Percentiles rank a stretch among this genome's conserved stretches.
Conservation (phyloP, 2,797 vertebrate species). For the Melanotaenia trifasciata region DNA sequence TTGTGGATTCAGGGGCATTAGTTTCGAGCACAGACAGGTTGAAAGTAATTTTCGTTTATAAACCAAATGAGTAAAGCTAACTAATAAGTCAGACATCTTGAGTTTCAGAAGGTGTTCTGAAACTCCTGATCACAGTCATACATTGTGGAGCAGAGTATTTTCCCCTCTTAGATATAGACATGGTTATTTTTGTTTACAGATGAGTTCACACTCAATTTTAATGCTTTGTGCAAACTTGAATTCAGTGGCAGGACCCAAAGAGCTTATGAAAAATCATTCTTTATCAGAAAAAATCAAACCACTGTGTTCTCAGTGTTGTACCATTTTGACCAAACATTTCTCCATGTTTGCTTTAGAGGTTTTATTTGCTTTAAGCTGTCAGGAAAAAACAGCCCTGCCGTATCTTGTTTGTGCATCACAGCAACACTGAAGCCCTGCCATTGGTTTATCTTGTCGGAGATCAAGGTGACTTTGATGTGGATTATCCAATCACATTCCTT, state of each 20-base stretch:
- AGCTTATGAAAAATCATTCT: conserved; percentile 54
- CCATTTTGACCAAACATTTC: conserved; percentile 65
- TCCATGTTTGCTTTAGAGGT: conserved; percentile 62
- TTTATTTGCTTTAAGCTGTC: conserved; percentile 74
- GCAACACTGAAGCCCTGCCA: conserved; percentile 66
- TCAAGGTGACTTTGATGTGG: conserved; percentile 80
- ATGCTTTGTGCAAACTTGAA: conserved; percentile 53
- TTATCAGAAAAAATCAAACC: conserved; percentile 46
- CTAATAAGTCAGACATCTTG: conserved; percentile 22
- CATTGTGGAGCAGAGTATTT: conserved; percentile 34
- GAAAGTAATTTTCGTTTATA: conserved; percentile 27
- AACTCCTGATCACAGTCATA: conserved; percentile 29
- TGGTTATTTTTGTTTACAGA: conserved; percentile 67
- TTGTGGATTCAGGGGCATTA: conserved; percentile 7
- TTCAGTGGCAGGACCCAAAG: conserved; percentile 70
- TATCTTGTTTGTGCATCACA: conserved; percentile 64
- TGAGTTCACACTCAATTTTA: conserved; percentile 37
- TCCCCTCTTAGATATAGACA: conserved; percentile 15
- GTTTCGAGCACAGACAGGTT: conserved; percentile 15
- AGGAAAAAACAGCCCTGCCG: conserved; percentile 36
- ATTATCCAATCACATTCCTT: conserved; percentile 78
- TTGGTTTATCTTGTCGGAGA: conserved; percentile 69
- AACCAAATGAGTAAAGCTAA: conserved; percentile 22
- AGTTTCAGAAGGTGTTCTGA: conserved; percentile 10
- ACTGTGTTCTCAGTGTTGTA: conserved; percentile 35